A percentile compares a stretch with the other conserved stretches of the same genome.
Conservation (phyloP, 1,140 invertebrate genomes). For the Bombus sibiricus region DNA sequence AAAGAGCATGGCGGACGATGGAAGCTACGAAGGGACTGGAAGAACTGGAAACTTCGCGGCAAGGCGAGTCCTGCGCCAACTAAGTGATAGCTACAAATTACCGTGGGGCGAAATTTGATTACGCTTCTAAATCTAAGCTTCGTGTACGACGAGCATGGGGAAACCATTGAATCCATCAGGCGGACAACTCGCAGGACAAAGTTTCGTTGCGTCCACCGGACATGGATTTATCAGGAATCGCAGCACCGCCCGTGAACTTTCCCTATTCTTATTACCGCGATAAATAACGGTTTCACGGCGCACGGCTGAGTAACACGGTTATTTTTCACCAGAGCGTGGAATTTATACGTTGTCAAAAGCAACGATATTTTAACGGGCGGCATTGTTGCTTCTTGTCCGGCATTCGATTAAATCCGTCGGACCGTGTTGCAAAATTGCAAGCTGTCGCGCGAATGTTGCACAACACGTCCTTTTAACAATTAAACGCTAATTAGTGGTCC, state of each 20-base stretch:
- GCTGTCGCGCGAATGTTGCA: slow-evolving; percentile 4
- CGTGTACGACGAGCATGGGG: background rate
- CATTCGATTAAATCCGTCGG: slow-evolving; percentile 20
- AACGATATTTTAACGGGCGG: slow-evolving; percentile 1
- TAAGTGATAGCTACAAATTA: background rate
- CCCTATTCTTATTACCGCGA: background rate
- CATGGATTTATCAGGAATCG: background rate
- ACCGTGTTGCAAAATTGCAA: slow-evolving; percentile 20
- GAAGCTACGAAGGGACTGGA: too few relatives aligned
- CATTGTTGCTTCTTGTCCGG: background rate
- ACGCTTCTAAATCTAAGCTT: background rate
- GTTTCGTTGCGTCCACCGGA: background rate
- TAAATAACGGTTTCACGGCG: background rate
- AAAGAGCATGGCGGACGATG: background rate
- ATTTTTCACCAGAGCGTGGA: background rate
- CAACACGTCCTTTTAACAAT: slow-evolving; percentile 44
- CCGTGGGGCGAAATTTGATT: background rate
- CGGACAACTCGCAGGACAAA: background rate
- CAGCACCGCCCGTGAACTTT: background rate
- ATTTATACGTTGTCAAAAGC: background rate
- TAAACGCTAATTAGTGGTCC: slow-evolving; percentile 56
- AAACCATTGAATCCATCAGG: background rate
- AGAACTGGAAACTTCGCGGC: background rate
- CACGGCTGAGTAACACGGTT: background rate
- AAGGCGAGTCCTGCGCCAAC: background rate